These are phyloP conservation scores for Cataglyphis altisquamis DNA, from an alignment of 2,888 invertebrate species.

Conservation along the genomic window DNA sequence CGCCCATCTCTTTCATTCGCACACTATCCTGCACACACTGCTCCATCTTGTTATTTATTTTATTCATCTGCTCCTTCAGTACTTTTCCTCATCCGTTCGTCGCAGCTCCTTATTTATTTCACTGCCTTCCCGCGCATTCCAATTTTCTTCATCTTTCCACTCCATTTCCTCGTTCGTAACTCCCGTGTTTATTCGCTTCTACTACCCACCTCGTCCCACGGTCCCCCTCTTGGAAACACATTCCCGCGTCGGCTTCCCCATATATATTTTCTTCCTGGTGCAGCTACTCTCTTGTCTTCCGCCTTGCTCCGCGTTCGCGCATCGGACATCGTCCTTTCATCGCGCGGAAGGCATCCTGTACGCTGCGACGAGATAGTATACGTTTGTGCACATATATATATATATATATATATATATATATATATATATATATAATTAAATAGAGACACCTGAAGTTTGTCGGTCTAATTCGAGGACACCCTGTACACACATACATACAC, in stretches of 20 bases:
- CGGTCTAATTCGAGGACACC: no score
- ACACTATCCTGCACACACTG: not conserved
- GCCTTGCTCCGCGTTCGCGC: slow-evolving; percentile 20
- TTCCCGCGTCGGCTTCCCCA: slow-evolving; percentile 41
- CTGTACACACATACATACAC: not conserved
- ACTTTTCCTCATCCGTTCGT: not conserved
- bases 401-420: not conserved
- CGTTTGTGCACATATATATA: slow-evolving; percentile 8
- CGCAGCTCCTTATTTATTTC: not conserved
- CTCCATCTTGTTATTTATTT: not conserved
- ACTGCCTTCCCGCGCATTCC: slow-evolving; percentile 13
- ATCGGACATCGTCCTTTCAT: slow-evolving; percentile 41
- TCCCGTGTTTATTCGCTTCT: slow-evolving; percentile 6
- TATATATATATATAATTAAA: not conserved
- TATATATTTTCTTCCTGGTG: slow-evolving; percentile 42
- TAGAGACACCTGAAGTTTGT: no score
- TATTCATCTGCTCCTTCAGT: not conserved
- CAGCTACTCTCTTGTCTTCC: slow-evolving; percentile 38
- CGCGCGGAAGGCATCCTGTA: slow-evolving; percentile 25
- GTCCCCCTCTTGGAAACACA: slow-evolving; percentile 35
- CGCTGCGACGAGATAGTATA: slow-evolving; percentile 57
- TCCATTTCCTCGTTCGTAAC: slow-evolving; percentile 45
- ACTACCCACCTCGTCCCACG: not conserved
- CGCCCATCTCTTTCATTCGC: not conserved
- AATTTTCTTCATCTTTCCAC: slow-evolving; percentile 35